Evolutionary conservation across 2,113 vertebrate genomes (phyloP).

Genomic region (Willisornis vidua): DNA sequence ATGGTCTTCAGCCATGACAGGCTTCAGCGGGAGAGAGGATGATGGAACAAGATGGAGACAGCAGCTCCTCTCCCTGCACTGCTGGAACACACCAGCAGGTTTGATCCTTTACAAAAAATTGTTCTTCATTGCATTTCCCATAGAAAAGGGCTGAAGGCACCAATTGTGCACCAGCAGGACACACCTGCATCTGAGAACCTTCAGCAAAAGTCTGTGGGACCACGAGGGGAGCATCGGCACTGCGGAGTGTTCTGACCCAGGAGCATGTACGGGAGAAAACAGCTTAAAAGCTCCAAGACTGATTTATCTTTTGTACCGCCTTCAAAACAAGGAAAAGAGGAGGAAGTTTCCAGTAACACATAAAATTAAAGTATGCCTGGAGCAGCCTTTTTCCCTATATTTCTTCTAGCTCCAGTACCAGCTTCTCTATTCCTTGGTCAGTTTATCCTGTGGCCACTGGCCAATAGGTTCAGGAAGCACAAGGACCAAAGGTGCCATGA

Average conservation of each 20-base stretch:
- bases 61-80: not conserved
- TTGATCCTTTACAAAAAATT: not conserved
- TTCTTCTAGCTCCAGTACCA: not conserved
- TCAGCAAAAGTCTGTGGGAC: not conserved
- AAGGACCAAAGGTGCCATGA: not conserved
- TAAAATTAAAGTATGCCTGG: not conserved
- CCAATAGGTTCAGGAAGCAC: rapidly evolving
- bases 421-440: not conserved
- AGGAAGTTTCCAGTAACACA: not conserved
- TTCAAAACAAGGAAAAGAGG: not conserved
- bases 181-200: not conserved
- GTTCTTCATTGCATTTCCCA: rapidly evolving
- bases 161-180: rapidly evolving
- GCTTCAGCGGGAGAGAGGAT: not conserved
- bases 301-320: not conserved
- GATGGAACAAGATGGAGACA: not conserved
- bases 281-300: not conserved
- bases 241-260: rapidly evolving
- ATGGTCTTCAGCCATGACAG: not conserved
- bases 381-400: not conserved
- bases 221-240: rapidly evolving
- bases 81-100: not conserved
- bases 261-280: rapidly evolving
- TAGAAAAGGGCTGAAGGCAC: not conserved
- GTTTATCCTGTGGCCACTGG: rapidly evolving